Evolutionary conservation across 2,797 vertebrate species (phyloP), one percentile per base, ranked within the genome.

Genomic region (Ammospiza maritima): DNA sequence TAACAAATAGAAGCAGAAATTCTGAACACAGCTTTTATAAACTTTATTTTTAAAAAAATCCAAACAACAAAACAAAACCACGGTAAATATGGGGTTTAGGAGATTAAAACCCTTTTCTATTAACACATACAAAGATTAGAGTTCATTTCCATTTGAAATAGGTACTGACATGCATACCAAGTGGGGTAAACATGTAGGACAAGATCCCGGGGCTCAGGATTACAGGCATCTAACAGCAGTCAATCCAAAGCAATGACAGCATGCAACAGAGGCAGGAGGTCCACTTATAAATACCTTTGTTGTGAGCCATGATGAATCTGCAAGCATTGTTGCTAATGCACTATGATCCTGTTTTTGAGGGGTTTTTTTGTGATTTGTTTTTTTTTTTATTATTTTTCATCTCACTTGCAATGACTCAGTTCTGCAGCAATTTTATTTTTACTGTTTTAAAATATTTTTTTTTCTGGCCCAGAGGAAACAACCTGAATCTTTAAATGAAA

Each of bases 161-260:
- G n/a, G 45, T 86, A 72, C 57, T 86, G 94, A 94, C 83, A 94
- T 80, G 88, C 74, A 69, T 96, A 95, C 66, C 88, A 95, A 97
- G 95, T 79, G 77, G 72, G 67, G 66, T 90, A 96, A 97, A 96
- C 60, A 94, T 94, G 90, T 91, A 96, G 78, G 79, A 94, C 96
- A 96, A 96, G 94, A 96, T 97, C 87, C 77, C 10, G 16, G 69
- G 88, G 60, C 80, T 83, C 85, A 9, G 96, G 95, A 97, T 97
- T 96, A 97, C 95, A 96, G 94, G 70, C 73, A 94, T 95, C 91
- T 96, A 96, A 93, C 96, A 97, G 96, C 96, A 97, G 95, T 96
- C 93, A 93, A 93, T 85, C 92, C 92, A 95, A 93, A 95, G 95
- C 82, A 89, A 77, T 86, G 90, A 93, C 96, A 97, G 96, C 90